Evolutionary conservation across 2,113 vertebrate species (phyloP).

Genomic region (Notiomystis cincta): DNA sequence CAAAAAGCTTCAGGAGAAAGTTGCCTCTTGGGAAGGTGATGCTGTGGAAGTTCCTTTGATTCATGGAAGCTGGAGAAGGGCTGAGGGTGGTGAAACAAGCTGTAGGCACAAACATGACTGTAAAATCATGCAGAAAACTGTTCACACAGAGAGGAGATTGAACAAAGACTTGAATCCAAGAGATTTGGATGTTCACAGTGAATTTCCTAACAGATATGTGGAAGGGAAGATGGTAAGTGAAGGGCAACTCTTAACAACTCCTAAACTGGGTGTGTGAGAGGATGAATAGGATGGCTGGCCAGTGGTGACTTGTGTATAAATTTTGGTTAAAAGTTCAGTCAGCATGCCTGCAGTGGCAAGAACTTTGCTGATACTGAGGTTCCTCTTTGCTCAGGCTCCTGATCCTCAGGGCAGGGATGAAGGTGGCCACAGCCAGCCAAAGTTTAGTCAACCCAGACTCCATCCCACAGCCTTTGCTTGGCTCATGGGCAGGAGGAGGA

Average conservation of each 20-base stretch:
- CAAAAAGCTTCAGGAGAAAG: conserved; percentile 4
- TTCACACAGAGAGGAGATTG: not conserved
- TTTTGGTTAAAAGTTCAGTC: not conserved
- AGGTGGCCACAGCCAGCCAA: not conserved
- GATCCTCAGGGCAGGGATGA: not conserved
- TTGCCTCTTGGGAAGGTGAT: not conserved
- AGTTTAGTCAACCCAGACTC: not conserved
- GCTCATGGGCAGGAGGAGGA: not conserved
- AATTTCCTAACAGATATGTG: not conserved
- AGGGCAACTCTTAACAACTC: not conserved
- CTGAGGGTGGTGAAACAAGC: not conserved
- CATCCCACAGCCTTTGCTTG: not conserved
- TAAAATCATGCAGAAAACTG: not conserved
- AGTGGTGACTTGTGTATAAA: rapidly evolving
- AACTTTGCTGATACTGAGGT: not conserved
- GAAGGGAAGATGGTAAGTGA: not conserved
- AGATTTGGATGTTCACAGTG: not conserved
- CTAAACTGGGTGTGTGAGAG: not conserved
- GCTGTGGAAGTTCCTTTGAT: not conserved
- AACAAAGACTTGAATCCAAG: not conserved
- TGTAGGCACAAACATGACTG: not conserved
- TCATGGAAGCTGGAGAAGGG: not conserved
- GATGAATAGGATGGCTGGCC: not conserved
- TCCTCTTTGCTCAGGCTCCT: not conserved
- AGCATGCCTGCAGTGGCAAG: not conserved